These are phyloP conservation scores for Trematomus bernacchii DNA, from an alignment of 2,797 vertebrate species.

Conservation along the genomic window DNA sequence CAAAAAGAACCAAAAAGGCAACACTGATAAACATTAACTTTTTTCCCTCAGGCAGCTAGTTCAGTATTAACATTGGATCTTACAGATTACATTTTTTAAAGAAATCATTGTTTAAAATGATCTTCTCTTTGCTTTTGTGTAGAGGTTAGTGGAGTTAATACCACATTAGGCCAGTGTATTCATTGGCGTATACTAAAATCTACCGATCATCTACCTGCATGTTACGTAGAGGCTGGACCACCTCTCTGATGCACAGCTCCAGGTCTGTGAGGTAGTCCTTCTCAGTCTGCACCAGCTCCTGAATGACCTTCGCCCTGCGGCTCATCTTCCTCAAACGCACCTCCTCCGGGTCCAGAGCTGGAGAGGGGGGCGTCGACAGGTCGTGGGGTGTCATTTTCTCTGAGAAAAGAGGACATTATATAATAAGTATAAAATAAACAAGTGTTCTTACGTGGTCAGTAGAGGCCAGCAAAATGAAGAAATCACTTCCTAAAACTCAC, in stretches of 20 bases:
- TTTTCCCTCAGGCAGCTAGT: neutral
- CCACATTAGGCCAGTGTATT: neutral
- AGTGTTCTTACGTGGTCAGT: neutral
- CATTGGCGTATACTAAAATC: neutral
- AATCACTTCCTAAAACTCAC: too few relatives aligned
- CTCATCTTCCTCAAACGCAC: constrained; percentile 88
- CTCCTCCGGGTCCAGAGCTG: constrained; percentile 85
- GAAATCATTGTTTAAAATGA: neutral
- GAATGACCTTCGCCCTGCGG: constrained; percentile 91
- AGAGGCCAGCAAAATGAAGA: too few relatives aligned
- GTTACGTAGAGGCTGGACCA: constrained; percentile 91
- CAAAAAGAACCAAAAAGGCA: neutral
- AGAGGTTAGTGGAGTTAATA: neutral
- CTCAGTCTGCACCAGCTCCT: constrained; percentile 94
- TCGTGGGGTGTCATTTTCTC: constrained; percentile 92
- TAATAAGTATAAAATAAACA: neutral
- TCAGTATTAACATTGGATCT: neutral
- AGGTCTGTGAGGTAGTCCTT: constrained; percentile 91
- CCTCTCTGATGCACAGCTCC: constrained; percentile 92
- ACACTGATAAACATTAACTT: neutral
- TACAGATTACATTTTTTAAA: neutral
- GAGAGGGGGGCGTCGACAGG: constrained; percentile 74
- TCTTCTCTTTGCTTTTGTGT: neutral
- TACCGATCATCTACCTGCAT: constrained; percentile 81
- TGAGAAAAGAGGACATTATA: constrained; percentile 59